phyloP scores from a whole-genome alignment of 2,797 vertebrate species.

The Ataeniobius toweri region DNA sequence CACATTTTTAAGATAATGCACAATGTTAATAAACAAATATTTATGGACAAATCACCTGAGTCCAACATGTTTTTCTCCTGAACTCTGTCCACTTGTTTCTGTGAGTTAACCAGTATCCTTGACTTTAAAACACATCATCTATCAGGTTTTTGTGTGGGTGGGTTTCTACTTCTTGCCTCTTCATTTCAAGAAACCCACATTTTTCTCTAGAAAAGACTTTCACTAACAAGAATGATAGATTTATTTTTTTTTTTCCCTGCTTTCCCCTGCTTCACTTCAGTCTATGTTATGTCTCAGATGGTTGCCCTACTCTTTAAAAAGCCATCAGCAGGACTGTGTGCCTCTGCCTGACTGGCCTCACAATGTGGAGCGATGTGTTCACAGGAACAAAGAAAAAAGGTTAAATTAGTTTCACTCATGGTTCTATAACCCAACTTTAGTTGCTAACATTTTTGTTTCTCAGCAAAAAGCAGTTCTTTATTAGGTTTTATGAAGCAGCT shows the following conservation, averaged over 20 bases:
- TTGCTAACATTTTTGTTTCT: conserved; percentile 9
- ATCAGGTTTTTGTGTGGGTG: conserved; percentile 28
- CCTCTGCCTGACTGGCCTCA: conserved; percentile 36
- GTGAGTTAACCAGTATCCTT: neutral
- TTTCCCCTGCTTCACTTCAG: conserved; percentile 3
- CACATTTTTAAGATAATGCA: neutral
- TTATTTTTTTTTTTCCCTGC: conserved; percentile 13
- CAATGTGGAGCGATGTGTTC: conserved; percentile 54
- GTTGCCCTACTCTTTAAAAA: conserved; percentile 61
- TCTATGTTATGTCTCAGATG: conserved; percentile 56
- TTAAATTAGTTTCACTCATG: conserved; percentile 24
- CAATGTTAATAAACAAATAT: neutral
- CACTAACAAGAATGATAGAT: conserved; percentile 25
- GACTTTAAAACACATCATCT: conserved; percentile 12
- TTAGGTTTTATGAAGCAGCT: conserved; percentile 50
- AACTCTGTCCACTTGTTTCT: neutral
- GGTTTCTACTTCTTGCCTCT: conserved; percentile 1
- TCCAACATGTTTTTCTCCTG: neutral
- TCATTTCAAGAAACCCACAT: conserved; percentile 9
- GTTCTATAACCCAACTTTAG: conserved; percentile 6
- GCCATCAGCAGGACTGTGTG: conserved; percentile 62
- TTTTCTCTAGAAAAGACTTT: conserved; percentile 9
- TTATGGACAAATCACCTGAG: neutral
- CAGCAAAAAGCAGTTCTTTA: conserved; percentile 20
- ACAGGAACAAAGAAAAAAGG: conserved; percentile 23